Evolutionary conservation across 1,140 invertebrate species (phyloP).

Genomic region (Hylaeus volcanicus): DNA sequence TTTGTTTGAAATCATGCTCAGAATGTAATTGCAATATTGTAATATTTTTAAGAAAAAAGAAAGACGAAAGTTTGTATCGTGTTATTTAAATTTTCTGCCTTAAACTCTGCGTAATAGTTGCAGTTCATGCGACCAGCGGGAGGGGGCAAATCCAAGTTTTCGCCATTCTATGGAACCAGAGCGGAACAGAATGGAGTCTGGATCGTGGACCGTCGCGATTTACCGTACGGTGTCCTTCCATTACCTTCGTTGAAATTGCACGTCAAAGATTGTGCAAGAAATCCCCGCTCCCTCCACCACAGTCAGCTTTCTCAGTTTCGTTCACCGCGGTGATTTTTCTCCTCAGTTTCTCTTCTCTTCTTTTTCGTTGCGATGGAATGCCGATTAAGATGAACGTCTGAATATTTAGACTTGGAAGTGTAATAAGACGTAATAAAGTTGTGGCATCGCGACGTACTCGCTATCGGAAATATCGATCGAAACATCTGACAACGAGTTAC

Average conservation of each 20-base stretch:
- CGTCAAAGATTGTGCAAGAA: background rate
- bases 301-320: background rate
- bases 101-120: constrained; percentile 10
- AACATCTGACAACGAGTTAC: no score
- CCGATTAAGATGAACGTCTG: no score
- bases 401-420: background rate
- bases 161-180: constrained; percentile 50
- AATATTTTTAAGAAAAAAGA: no score
- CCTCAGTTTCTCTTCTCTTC: background rate
- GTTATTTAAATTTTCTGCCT: no score
- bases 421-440: no score
- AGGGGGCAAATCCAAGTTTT: constrained; percentile 45
- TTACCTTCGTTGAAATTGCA: constrained; percentile 13
- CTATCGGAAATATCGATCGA: no score
- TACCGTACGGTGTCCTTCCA: constrained; percentile 31
- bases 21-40: no score
- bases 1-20: no score
- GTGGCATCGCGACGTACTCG: no score
- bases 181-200: constrained; percentile 46
- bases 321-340: background rate
- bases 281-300: background rate
- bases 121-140: background rate
- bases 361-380: background rate
- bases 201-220: constrained; percentile 36
- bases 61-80: no score